Conservation (phyloP, 2,888 invertebrate genomes). For the Drosophila vallismaia region DNA sequence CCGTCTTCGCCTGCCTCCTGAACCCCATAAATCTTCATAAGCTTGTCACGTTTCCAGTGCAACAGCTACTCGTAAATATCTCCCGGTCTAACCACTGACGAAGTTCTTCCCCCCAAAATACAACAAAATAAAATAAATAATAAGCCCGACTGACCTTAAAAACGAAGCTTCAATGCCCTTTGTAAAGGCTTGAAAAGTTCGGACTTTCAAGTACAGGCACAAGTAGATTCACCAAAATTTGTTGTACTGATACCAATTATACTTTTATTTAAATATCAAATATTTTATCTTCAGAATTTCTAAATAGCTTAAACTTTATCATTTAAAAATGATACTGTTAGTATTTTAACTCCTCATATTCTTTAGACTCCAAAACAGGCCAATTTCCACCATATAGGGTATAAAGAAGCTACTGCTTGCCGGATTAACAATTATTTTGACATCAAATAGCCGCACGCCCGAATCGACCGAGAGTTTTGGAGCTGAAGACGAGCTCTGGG, state of each 20-base stretch:
- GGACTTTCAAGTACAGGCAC: too few relatives aligned
- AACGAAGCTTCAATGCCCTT: slow-evolving; percentile 16
- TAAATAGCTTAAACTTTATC: too few relatives aligned
- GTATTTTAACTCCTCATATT: not conserved
- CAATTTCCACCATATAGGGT: not conserved
- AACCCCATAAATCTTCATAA: slow-evolving; percentile 83
- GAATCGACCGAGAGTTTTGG: slow-evolving; percentile 25
- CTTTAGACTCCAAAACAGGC: not conserved
- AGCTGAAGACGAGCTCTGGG: slow-evolving; percentile 26
- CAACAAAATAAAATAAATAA: slow-evolving; percentile 15
- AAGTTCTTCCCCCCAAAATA: slow-evolving; percentile 48
- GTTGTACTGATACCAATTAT: too few relatives aligned
- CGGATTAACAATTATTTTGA: slow-evolving; percentile 77
- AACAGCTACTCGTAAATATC: slow-evolving; percentile 81
- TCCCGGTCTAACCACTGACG: slow-evolving; percentile 52
- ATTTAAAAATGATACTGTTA: too few relatives aligned
- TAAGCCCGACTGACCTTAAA: not conserved
- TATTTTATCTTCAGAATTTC: too few relatives aligned
- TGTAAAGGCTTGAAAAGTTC: not conserved
- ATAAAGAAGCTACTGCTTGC: slow-evolving; percentile 42
- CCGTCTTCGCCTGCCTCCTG: slow-evolving; percentile 51
- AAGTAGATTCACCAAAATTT: too few relatives aligned
- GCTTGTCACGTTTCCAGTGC: slow-evolving; percentile 83
- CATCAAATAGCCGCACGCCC: slow-evolving; percentile 70
- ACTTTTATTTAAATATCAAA: too few relatives aligned